Evolutionary conservation across 2,888 invertebrate genomes (phyloP), one percentile per base, ranked within the genome.

Genomic region (Tinea pellionella): DNA sequence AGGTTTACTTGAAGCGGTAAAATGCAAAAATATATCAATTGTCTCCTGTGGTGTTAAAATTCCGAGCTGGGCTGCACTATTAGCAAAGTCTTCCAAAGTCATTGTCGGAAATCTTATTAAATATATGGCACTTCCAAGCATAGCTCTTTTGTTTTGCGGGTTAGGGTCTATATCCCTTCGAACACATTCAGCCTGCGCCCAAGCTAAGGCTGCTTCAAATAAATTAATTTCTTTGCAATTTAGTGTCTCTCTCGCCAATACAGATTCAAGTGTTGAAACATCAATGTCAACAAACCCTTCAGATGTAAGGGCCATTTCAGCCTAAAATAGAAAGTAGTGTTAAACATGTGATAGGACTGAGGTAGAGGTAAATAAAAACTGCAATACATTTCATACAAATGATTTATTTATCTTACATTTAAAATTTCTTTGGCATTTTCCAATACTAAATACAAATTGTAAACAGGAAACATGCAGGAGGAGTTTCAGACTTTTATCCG

Each of bases 281-380:
- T 98, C 98, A 73, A 98, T 97, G 77, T 98, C 98, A 65, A 95
- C 94, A 88, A 98, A 98, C 67, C 97, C 97, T 73, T 98, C 98
- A 0, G 97, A 97, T 67, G 93, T 93, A 68, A 98, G 90, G 61
- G 98, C 97, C 93, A 98, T 96, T 88, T 97, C 97, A 73, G 98
- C 97, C 94, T 96, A 82, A 63, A 85, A 88, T 61, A 61, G 59
- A 60, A 55, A 43, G 47, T 8, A 6, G 9, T 37, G 37, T 37
- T 37, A 37, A 9, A 12, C 9, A 9, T 37, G 9, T 16, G 56
- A 12, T 56, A n/a, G 32, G 58, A 41, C 56, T 42, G 51, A 41
- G 63, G 63, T 67, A 63, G 66, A 66, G 71, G 70, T 73, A 63
- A 69, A 88, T 77, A 79, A 71, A 88, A 88, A 88, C 88, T 88